Evolutionary conservation across 1,140 invertebrate species (phyloP).

Genomic region (Drosophila athabasca): DNA sequence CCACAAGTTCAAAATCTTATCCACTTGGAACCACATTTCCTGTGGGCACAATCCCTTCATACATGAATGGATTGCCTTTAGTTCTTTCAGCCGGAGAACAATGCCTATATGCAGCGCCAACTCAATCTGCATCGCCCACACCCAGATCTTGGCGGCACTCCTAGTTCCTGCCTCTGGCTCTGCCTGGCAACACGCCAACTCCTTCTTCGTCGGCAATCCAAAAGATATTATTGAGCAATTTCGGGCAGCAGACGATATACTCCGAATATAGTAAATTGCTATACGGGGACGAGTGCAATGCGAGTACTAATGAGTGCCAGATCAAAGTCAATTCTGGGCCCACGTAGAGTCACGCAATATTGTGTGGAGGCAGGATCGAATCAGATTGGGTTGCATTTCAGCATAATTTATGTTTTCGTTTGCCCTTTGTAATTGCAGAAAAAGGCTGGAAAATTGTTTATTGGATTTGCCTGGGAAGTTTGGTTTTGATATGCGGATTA

Average conservation of each 20-base stretch:
- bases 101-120: constrained; percentile 20
- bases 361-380: constrained; percentile 41
- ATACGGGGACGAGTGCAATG: constrained; percentile 47
- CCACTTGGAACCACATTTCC: neutral
- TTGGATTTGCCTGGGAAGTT: too few species aligned
- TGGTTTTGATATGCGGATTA: too few species aligned
- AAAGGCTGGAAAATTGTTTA: too few species aligned
- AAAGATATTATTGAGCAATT: constrained; percentile 70
- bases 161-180: constrained; percentile 37
- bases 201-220: constrained; percentile 22
- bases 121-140: constrained; percentile 53
- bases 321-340: constrained; percentile 68
- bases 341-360: constrained; percentile 71
- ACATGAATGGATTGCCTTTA: too few species aligned
- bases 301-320: constrained; percentile 72
- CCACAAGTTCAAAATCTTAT: neutral
- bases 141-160: constrained; percentile 49
- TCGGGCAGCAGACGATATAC: constrained; percentile 19
- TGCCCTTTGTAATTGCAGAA: neutral
- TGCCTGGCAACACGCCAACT: constrained; percentile 54
- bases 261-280: constrained; percentile 20
- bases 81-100: constrained; percentile 1
- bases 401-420: constrained; percentile 15
- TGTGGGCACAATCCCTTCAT: neutral
- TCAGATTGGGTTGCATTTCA: constrained; percentile 8